phyloP scores from a whole-genome alignment of 1,140 invertebrate species.

The Pseudoatta argentina region DNA sequence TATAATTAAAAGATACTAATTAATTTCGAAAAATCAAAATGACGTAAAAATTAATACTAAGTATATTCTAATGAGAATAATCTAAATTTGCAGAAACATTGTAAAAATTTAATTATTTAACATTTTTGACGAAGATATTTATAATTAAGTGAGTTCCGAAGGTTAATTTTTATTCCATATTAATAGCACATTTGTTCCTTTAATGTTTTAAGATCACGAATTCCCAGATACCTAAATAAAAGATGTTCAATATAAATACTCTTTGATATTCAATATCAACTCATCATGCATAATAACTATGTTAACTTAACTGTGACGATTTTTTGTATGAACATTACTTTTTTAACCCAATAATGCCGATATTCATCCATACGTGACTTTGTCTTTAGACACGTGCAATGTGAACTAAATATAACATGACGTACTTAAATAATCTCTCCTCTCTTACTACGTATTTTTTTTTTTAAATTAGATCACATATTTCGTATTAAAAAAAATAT shows the following conservation, averaged over 20 bases:
- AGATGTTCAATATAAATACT: slow-evolving; percentile 10
- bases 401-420: slow-evolving; percentile 49
- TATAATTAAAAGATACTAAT: no score
- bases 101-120: no score
- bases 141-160: no score
- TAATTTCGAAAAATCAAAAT: no score
- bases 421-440: slow-evolving; percentile 42
- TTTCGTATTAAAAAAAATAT: not conserved
- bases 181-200: not conserved
- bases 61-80: no score
- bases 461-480: slow-evolving; percentile 16
- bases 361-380: slow-evolving; percentile 36
- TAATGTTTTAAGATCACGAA: not conserved
- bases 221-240: not conserved
- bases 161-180: not conserved
- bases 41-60: no score
- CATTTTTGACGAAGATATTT: no score
- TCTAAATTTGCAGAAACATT: no score
- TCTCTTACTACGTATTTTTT: slow-evolving; percentile 24
- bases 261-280: slow-evolving; percentile 36
- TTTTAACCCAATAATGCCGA: slow-evolving; percentile 45
- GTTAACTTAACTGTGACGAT: slow-evolving; percentile 41
- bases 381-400: slow-evolving; percentile 50
- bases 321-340: slow-evolving; percentile 49
- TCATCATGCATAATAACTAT: slow-evolving; percentile 22